Base-by-base conservation (phyloP, 1,140 invertebrate genomes). In the Agraylea sexmaculata region DNA sequence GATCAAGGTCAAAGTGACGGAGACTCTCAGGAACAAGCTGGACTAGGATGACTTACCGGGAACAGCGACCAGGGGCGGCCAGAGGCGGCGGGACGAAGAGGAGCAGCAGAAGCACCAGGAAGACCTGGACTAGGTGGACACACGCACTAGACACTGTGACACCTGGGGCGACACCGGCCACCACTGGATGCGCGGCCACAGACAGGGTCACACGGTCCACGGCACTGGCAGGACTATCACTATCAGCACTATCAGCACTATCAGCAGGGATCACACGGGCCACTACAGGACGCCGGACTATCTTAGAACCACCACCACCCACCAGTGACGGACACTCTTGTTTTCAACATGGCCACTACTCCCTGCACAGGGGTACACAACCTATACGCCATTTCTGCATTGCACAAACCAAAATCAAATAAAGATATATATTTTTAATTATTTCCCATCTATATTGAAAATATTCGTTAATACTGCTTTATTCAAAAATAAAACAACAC, bases 301-400 rank as follows among this genome's bases (percentile, higher is more conserved):
- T 25, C 23, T 7, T n/a, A n/a, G 23, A 25, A n/a, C 6, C 23
- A 25, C 6, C 23, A 25, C 23, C 23, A 25, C 23, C 23, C n/a
- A n/a, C n/a, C 23, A n/a, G 23, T 37, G 42, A 39, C 42, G 40
- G 31, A 34, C 37, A 40, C 27, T 44, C 40, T 44, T 44, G 37
- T 44, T 44, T 44, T 44, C 42, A 44, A 44, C 42, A 44, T 44
- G 42, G 42, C 42, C 37, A 44, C 42, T 40, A 32, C 29, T 29
- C 28, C 3, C 12, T 8, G n/a, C 22, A 22, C 20, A 20, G 29
- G 22, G 16, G 23, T 21, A 25, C 6, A 25, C n/a, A 25, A 6
- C 23, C 23, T 41, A 34, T 34, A 34, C 30, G 39, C 39, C 5
- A 41, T n/a, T n/a, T n/a, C 30, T 22, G 21, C 38, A 25, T 25